Percentiles rank a stretch among this genome's conserved stretches.
Conservation (phyloP, 2,888 invertebrate genomes). For the Pollenia griseotomentosa region DNA sequence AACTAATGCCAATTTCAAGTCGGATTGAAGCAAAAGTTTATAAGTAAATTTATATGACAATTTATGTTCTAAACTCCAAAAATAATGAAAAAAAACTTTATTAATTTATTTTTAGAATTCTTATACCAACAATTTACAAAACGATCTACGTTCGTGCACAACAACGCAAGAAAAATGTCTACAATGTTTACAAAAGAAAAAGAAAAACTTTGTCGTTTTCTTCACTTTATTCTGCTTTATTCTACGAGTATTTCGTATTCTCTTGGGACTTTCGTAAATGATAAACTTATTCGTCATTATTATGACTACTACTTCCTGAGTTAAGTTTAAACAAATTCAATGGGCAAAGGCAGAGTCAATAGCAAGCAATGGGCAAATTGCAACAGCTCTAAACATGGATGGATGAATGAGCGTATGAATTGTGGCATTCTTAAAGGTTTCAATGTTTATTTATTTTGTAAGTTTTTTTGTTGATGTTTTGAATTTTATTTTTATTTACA, state of each 20-base stretch:
- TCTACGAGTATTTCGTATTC: not conserved
- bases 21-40: too few species aligned
- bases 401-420: not conserved
- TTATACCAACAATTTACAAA: conserved; percentile 1
- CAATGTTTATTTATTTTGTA: conserved; percentile 17
- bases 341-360: conserved; percentile 26
- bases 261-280: conserved; percentile 42
- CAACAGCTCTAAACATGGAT: not conserved
- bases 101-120: too few species aligned
- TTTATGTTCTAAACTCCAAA: too few species aligned
- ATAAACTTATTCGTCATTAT: conserved; percentile 70
- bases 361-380: not conserved
- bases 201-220: conserved; percentile 22
- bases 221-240: not conserved
- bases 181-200: conserved; percentile 2
- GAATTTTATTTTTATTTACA: conserved; percentile 37
- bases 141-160: not conserved
- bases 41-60: too few species aligned
- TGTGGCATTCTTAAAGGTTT: conserved; percentile 24
- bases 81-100: too few species aligned
- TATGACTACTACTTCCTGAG: conserved; percentile 73
- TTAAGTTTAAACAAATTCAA: conserved; percentile 23
- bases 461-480: not conserved
- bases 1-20: too few species aligned
- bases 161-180: not conserved